Conservation (phyloP, 2,888 invertebrate species). For the Azorinus chamasolen region DNA sequence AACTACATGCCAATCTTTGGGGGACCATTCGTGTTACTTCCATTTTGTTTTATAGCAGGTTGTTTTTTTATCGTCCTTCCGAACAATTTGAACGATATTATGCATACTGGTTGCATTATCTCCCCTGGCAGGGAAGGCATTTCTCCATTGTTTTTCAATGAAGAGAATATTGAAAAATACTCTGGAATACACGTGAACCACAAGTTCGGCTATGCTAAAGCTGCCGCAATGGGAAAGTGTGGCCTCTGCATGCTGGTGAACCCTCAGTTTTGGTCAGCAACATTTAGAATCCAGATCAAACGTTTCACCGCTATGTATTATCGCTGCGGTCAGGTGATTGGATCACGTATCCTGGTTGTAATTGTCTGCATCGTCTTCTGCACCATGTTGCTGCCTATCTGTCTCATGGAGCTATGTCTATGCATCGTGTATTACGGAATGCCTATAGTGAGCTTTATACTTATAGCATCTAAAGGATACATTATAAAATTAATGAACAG, state of each 20-base stretch:
- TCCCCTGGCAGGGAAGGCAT: not conserved
- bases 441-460: not conserved
- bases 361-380: too few species aligned
- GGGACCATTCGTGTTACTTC: conserved; percentile 40
- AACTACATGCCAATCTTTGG: conserved; percentile 46
- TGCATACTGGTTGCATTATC: conserved; percentile 13
- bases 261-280: conserved; percentile 28
- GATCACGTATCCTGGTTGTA: too few species aligned
- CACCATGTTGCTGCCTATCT: too few species aligned
- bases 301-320: not conserved
- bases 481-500: not conserved
- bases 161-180: conserved; percentile 20
- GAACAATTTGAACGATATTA: conserved; percentile 10
- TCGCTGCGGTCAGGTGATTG: not conserved
- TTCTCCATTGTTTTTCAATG: conserved; percentile 20
- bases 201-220: conserved; percentile 27
- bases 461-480: not conserved
- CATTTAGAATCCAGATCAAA: not conserved
- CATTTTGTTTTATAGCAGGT: conserved; percentile 22
- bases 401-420: not conserved
- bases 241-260: conserved; percentile 28
- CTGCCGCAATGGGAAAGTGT: not conserved
- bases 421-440: conserved; percentile 12
- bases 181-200: conserved; percentile 15
- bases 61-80: conserved; percentile 39